These are phyloP conservation scores for Indicator indicator DNA, from an alignment of 2,113 vertebrate genomes.

Conservation along the genomic window DNA sequence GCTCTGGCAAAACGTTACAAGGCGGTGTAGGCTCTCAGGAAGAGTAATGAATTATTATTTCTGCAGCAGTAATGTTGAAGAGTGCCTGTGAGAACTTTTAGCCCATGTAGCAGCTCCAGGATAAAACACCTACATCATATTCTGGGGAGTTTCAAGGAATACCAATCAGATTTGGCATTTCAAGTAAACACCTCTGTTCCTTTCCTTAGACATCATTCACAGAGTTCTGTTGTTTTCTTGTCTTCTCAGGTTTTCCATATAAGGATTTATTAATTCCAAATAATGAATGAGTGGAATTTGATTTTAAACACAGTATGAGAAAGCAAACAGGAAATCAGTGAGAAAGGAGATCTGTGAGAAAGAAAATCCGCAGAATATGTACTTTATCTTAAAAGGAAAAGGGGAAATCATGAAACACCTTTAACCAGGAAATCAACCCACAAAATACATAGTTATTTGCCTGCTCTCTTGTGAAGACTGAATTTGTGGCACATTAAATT, in stretches of 20 bases:
- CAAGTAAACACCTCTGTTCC: not conserved
- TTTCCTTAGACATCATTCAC: not conserved
- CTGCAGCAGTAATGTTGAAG: not conserved
- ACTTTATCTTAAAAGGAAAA: slow-evolving; percentile 9
- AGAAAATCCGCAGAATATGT: not conserved
- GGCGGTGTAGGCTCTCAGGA: not conserved
- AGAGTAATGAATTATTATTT: not conserved
- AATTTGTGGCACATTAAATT: not conserved
- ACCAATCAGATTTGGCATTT: not conserved
- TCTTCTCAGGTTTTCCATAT: not conserved
- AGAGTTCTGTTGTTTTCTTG: not conserved
- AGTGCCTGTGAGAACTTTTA: not conserved
- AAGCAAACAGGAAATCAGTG: slow-evolving; percentile 15
- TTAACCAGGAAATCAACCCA: not conserved
- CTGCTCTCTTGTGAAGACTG: not conserved
- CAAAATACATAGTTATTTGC: not conserved
- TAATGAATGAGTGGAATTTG: not conserved
- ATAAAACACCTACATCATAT: not conserved
- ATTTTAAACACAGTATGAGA: not conserved
- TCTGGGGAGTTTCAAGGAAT: not conserved
- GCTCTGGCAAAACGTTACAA: not conserved
- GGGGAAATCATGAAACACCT: not conserved
- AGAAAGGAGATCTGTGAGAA: not conserved
- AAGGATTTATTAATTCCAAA: slow-evolving; percentile 22
- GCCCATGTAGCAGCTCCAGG: not conserved